These are phyloP conservation scores for Cyanoderma ruficeps DNA, from an alignment of 2,113 vertebrate genomes.

Conservation along the genomic window DNA sequence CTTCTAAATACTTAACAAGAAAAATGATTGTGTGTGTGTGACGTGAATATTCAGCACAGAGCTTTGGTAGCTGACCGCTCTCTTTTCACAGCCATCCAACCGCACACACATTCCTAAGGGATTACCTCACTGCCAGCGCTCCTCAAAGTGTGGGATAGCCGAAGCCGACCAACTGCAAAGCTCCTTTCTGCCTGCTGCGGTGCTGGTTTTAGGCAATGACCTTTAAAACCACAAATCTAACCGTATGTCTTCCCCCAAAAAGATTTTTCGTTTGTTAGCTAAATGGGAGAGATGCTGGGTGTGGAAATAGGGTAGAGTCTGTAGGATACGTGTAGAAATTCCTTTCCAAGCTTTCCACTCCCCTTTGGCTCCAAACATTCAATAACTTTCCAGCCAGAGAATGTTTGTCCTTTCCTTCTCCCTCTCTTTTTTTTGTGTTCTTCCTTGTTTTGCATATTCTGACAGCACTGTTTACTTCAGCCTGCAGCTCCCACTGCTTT, in stretches of 20 bases:
- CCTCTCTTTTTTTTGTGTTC: slow-evolving; percentile 1
- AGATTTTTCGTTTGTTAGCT: background rate
- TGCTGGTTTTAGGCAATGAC: slow-evolving; percentile 21
- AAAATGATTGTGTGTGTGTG: slow-evolving; percentile 67
- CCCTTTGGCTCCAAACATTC: slow-evolving; percentile 16
- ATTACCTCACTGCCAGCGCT: slow-evolving; percentile 71
- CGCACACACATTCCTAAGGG: slow-evolving; percentile 75
- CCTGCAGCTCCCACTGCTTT: slow-evolving; percentile 51
- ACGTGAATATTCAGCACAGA: slow-evolving; percentile 62
- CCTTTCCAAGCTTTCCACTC: slow-evolving; percentile 22
- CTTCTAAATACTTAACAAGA: slow-evolving; percentile 64
- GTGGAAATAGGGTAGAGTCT: background rate
- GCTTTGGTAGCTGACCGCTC: slow-evolving; percentile 68
- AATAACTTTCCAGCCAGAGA: slow-evolving; percentile 47
- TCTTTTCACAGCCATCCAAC: slow-evolving; percentile 77
- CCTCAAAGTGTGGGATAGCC: slow-evolving; percentile 49
- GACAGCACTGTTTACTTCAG: slow-evolving; percentile 55
- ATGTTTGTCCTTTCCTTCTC: slow-evolving; percentile 50
- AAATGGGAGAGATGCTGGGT: background rate
- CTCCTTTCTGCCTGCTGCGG: background rate
- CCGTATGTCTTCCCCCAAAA: background rate
- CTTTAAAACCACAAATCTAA: slow-evolving; percentile 35
- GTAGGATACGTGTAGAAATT: background rate
- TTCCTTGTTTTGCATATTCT: slow-evolving; percentile 59
- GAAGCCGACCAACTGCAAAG: slow-evolving; percentile 16